A percentile compares a stretch with the other conserved stretches of the same genome.
These are phyloP conservation scores for Anarhynchus alexandrinus DNA, from an alignment of 2,113 vertebrate species.

Conservation along the genomic window DNA sequence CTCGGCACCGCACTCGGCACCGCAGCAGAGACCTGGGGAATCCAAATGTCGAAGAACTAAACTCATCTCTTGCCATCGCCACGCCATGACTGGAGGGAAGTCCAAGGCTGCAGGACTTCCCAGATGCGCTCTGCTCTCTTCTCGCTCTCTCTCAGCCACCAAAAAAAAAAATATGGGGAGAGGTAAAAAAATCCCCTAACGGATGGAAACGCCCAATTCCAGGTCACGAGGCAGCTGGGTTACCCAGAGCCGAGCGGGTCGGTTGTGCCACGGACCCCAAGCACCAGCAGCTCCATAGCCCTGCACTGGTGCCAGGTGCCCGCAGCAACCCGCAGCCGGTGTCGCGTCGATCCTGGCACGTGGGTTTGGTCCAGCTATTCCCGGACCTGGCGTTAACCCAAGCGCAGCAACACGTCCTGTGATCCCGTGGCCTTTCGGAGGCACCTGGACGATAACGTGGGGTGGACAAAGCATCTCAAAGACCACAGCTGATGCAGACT, in stretches of 20 bases:
- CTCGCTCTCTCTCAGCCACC: rapidly evolving
- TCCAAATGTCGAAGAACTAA: neutral
- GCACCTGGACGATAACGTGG: rapidly evolving
- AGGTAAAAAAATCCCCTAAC: neutral
- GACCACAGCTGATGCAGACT: neutral
- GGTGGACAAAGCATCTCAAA: neutral
- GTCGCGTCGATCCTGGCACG: rapidly evolving
- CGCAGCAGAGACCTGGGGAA: neutral
- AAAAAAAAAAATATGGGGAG: no score
- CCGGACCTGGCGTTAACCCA: neutral
- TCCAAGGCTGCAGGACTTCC: neutral
- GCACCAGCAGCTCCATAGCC: rapidly evolving
- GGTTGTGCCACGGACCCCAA: rapidly evolving
- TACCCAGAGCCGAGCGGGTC: rapidly evolving
- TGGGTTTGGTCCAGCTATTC: neutral
- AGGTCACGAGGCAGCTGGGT: neutral
- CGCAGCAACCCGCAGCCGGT: rapidly evolving
- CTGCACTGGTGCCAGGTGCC: rapidly evolving
- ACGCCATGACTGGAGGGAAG: rapidly evolving
- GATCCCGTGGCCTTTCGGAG: neutral
- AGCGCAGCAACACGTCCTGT: neutral
- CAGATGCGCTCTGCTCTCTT: neutral
- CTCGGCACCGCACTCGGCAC: neutral
- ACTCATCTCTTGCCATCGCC: neutral
- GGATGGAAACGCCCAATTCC: rapidly evolving